phyloP scores from a whole-genome alignment of 1,140 invertebrate species.

The Reticulitermes speratus region DNA sequence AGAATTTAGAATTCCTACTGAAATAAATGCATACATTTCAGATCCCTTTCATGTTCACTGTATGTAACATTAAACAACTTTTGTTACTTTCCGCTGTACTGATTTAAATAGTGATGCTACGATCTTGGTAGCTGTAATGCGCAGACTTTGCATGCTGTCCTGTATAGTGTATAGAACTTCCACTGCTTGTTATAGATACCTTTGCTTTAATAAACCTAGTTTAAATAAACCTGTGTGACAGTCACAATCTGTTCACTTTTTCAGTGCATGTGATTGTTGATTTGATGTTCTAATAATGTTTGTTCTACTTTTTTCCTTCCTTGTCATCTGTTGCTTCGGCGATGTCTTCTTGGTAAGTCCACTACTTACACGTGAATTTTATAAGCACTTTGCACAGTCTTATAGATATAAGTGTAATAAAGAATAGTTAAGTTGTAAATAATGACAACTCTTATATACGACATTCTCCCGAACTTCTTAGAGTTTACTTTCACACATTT shows the following conservation, averaged over 20 bases:
- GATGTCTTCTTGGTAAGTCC: conserved; percentile 7
- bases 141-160: not conserved
- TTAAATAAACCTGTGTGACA: not conserved
- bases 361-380: not conserved
- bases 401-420: no score
- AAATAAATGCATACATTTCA: no score
- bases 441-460: no score
- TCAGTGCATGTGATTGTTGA: not conserved
- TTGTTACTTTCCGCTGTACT: no score
- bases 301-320: conserved; percentile 1
- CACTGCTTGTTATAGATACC: not conserved
- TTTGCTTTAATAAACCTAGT: not conserved
- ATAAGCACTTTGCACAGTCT: not conserved
- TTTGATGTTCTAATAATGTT: conserved; percentile 7
- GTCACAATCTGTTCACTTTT: not conserved
- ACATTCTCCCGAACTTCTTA: no score
- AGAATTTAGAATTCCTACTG: no score
- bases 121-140: no score
- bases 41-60: no score
- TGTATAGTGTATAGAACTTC: not conserved
- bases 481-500: no score
- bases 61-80: no score
- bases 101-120: no score
- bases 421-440: no score
- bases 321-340: not conserved